phyloP scores from a whole-genome alignment of 1,140 invertebrate species.

The Eufriesea mexicana region DNA sequence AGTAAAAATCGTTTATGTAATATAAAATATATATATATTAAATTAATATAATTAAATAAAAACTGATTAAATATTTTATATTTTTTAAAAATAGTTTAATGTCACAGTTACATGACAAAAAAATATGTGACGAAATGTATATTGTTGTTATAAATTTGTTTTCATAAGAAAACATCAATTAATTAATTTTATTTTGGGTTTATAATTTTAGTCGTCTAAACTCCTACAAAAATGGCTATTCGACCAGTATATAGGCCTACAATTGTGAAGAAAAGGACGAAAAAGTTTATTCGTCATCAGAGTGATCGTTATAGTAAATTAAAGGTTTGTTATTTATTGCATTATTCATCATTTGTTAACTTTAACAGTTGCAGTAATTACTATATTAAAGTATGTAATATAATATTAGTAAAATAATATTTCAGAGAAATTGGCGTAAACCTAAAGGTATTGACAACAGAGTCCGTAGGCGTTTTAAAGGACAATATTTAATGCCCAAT shows the following conservation, averaged over 20 bases:
- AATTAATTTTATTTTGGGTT: slow-evolving; percentile 51
- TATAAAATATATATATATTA: slow-evolving; percentile 26
- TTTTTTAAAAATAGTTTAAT: slow-evolving; percentile 33
- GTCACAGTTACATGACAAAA: slow-evolving; percentile 7
- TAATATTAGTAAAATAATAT: slow-evolving; percentile 50
- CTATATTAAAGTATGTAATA: neutral
- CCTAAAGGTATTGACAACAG: slow-evolving; percentile 99
- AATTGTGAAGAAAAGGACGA: slow-evolving; percentile 97
- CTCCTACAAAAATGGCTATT: slow-evolving; percentile 87
- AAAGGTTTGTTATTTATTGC: slow-evolving; percentile 85
- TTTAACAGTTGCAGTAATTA: neutral
- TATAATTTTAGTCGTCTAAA: slow-evolving; percentile 57
- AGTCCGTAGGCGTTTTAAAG: slow-evolving; percentile 99
- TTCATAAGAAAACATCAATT: neutral
- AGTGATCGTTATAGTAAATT: slow-evolving; percentile 98
- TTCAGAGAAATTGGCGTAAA: slow-evolving; percentile 93
- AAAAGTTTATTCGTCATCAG: slow-evolving; percentile 98
- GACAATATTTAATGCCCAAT: slow-evolving; percentile 98
- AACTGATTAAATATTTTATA: slow-evolving; percentile 12
- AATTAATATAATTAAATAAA: slow-evolving; percentile 6
- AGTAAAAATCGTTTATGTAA: slow-evolving; percentile 50
- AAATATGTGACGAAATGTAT: slow-evolving; percentile 25
- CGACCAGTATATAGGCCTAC: slow-evolving; percentile 93
- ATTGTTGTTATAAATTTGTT: neutral
- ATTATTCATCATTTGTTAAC: neutral